These are phyloP conservation scores for Scaptomyza pallida DNA, from an alignment of 1,140 invertebrate genomes.

Conservation along the genomic window DNA sequence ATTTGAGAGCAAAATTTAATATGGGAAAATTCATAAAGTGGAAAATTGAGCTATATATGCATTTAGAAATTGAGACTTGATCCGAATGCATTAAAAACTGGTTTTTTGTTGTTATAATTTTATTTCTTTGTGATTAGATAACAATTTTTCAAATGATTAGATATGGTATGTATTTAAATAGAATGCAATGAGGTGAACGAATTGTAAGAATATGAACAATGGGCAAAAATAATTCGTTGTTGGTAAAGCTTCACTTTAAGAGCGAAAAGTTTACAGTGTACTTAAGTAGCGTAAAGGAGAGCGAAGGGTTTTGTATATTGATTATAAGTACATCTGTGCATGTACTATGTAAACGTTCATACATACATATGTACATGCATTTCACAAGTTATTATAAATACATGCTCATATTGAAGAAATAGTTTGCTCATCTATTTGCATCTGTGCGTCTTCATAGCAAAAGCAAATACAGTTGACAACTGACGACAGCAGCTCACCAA, in stretches of 20 bases:
- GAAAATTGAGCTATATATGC: neutral
- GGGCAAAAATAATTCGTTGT: neutral
- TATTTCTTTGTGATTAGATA: slow-evolving; percentile 27
- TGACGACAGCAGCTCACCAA: slow-evolving; percentile 50
- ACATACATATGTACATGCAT: neutral
- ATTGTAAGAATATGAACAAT: neutral
- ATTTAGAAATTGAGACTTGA: slow-evolving; percentile 21
- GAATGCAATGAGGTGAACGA: slow-evolving; percentile 3
- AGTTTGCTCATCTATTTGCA: slow-evolving; percentile 25
- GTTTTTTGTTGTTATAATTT: slow-evolving; percentile 9
- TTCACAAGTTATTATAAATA: too few species aligned
- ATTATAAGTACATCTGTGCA: slow-evolving; percentile 39
- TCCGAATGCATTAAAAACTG: slow-evolving; percentile 14
- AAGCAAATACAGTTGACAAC: slow-evolving; percentile 68
- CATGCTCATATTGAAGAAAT: neutral
- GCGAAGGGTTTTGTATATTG: slow-evolving; percentile 69
- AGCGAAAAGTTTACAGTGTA: too few species aligned
- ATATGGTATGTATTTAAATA: slow-evolving; percentile 28
- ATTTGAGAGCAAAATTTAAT: slow-evolving; percentile 17
- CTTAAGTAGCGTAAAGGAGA: slow-evolving; percentile 41
- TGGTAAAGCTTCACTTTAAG: too few species aligned
- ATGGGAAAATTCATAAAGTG: slow-evolving; percentile 14
- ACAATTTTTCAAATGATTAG: slow-evolving; percentile 29
- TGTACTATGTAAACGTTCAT: slow-evolving; percentile 8
- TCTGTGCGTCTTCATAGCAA: slow-evolving; percentile 23